Evolutionary conservation across 2,113 vertebrate genomes (phyloP).

Genomic region (Nesospiza acunhae): DNA sequence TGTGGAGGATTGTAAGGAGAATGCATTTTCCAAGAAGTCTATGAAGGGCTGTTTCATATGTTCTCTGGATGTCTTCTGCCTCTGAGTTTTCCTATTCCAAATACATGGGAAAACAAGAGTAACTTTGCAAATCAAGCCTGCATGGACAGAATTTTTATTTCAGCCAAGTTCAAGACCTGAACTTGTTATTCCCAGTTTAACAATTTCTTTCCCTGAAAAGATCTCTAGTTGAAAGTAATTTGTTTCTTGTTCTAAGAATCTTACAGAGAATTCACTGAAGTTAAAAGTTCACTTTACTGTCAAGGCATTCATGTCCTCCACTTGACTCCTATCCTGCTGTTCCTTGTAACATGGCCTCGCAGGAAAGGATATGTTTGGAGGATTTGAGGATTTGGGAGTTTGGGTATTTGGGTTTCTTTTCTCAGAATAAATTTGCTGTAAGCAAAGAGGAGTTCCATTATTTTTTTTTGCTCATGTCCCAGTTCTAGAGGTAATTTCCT

Average conservation of each 20-base stretch:
- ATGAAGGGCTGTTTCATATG: neutral
- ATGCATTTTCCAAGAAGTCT: neutral
- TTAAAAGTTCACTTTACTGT: neutral
- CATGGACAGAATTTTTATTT: neutral
- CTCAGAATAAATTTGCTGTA: neutral
- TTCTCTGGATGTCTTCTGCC: neutral
- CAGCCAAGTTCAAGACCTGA: neutral
- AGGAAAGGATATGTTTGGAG: accelerated
- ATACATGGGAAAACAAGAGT: neutral
- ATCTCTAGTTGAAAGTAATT: neutral
- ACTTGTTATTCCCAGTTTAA: neutral
- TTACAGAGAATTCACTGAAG: neutral
- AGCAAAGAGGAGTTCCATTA: neutral
- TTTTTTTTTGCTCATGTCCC: neutral
- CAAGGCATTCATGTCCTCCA: neutral
- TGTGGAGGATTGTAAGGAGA: neutral
- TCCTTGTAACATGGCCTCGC: accelerated
- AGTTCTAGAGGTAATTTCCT: neutral
- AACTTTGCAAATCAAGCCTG: neutral
- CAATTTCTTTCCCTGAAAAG: neutral
- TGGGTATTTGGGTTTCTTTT: neutral
- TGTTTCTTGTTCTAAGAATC: neutral
- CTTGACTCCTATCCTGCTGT: neutral
- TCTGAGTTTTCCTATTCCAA: neutral
- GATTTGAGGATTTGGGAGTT: neutral